Evolutionary conservation across 2,888 invertebrate species (phyloP), one percentile per base, ranked within the genome.

Genomic region (Halocaridina rubra): DNA sequence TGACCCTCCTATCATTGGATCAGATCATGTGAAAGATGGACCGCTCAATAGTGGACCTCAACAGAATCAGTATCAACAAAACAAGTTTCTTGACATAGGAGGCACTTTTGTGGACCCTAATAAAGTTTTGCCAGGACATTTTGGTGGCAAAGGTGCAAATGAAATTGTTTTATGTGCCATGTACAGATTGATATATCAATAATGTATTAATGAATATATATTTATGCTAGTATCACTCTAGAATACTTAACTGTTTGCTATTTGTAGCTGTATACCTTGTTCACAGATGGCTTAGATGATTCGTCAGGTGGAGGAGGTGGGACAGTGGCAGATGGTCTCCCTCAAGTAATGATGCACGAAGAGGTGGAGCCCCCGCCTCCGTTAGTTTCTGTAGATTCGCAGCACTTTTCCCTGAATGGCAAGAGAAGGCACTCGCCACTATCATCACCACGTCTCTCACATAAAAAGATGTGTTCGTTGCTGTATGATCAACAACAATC

Each of bases 1-100:
- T 57, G 90, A 90, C 77, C 77, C 77, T 27, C 74, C 81, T 27
- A 80, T 84, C 5, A 77, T 79, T 24, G 79, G 81, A 4, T 64
- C 22, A 59, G 72, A 61, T 2, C 59, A 32, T 2, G 61, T 32
- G 24, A 75, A 74, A 5, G 61, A 72, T 24, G 27, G 59, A 27
- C 69, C 59, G 3, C 33, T 39, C 7, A 67, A 71, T 5, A 71
- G 53, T 39, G 69, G 76, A n/a, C 19, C 72, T 16, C 82, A 71
- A 24, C 19, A 72, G n/a, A 82, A 27, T 53, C 82, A 82, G 53
- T 82, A 82, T 30, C 78, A 82, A 16, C 75, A 82, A 16, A 82
- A 29, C 77, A 82, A 82, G 30, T 82, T 82, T 61, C 57, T 82
- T 88, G 91, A 92, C 85, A 91, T 91, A 2, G 92, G 92, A 39